Evolutionary conservation across 2,797 vertebrate species (phyloP).

Genomic region (Thaleichthys pacificus): DNA sequence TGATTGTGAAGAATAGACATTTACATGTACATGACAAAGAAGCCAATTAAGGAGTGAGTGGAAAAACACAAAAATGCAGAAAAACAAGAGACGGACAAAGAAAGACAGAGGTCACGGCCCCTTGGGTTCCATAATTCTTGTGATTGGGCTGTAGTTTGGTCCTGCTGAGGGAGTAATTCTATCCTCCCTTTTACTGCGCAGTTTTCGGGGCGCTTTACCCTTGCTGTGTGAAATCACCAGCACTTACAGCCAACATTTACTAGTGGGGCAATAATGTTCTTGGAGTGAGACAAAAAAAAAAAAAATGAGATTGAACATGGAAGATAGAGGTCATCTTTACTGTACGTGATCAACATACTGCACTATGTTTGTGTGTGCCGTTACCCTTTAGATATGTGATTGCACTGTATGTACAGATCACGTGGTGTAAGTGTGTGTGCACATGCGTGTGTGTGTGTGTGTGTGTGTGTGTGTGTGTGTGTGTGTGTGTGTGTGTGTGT

Average conservation of each 20-base stretch:
- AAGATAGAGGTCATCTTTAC: conserved; percentile 63
- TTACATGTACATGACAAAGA: conserved; percentile 11
- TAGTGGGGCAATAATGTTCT: conserved; percentile 60
- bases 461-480: conserved; percentile 27
- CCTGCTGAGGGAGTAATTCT: conserved; percentile 57
- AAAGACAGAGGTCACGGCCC: conserved; percentile 49
- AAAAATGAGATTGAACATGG: conserved; percentile 44
- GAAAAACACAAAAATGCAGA: conserved; percentile 21
- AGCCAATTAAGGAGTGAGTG: not conserved
- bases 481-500: conserved; percentile 21
- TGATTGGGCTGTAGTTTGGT: conserved; percentile 61
- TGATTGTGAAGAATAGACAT: conserved; percentile 1
- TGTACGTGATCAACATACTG: conserved; percentile 58
- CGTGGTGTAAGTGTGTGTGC: conserved; percentile 22
- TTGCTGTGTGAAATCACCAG: conserved; percentile 67
- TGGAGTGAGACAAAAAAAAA: conserved; percentile 57
- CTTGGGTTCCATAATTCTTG: conserved; percentile 48
- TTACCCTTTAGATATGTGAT: conserved; percentile 46
- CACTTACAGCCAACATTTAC: conserved; percentile 65
- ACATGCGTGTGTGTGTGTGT: conserved; percentile 24
- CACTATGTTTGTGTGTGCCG: conserved; percentile 33
- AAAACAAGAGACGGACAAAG: not conserved
- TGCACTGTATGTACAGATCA: conserved; percentile 38
- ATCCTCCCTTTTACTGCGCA: conserved; percentile 48
- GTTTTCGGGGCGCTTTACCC: conserved; percentile 48